These are phyloP conservation scores for Gadus chalcogrammus DNA, from an alignment of 2,113 vertebrate species.

Conservation along the genomic window DNA sequence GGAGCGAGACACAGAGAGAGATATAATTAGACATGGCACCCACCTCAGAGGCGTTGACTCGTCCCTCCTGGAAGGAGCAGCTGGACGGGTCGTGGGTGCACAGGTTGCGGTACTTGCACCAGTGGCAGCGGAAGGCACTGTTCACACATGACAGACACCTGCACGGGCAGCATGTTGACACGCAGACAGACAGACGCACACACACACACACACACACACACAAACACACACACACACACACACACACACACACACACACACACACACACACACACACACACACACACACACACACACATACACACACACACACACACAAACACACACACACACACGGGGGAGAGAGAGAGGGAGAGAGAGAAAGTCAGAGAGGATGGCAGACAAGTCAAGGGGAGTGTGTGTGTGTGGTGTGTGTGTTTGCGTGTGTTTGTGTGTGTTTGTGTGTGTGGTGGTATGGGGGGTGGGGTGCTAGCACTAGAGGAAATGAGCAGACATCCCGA, in stretches of 20 bases:
- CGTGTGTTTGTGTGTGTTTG: not conserved
- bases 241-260: not conserved
- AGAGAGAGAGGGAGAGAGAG: not conserved
- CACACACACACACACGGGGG: too few relatives aligned
- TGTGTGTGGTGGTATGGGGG: conserved; percentile 9
- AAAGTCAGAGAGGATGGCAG: conserved; percentile 5
- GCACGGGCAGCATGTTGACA: conserved; percentile 17
- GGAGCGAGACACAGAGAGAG: not conserved
- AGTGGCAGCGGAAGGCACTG: conserved; percentile 96
- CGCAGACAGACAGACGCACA: conserved; percentile 36
- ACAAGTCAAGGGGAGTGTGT: conserved; percentile 28
- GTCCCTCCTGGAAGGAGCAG: conserved; percentile 96
- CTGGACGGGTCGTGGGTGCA: conserved; percentile 97
- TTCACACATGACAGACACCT: conserved; percentile 98
- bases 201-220: conserved; percentile 40
- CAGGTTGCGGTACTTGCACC: conserved; percentile 98
- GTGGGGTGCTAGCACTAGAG: conserved; percentile 30
- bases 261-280: too few relatives aligned
- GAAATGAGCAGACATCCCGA: conserved; percentile 58
- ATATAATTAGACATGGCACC: conserved; percentile 10
- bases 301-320: too few relatives aligned
- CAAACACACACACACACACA: conserved; percentile 6
- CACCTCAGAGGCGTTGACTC: conserved; percentile 95
- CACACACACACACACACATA: too few relatives aligned
- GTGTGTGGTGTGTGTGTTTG: not conserved